A percentile compares a stretch with the other conserved stretches of the same genome.
Conservation (phyloP, 2,113 vertebrate species). For the Excalfactoria chinensis region DNA sequence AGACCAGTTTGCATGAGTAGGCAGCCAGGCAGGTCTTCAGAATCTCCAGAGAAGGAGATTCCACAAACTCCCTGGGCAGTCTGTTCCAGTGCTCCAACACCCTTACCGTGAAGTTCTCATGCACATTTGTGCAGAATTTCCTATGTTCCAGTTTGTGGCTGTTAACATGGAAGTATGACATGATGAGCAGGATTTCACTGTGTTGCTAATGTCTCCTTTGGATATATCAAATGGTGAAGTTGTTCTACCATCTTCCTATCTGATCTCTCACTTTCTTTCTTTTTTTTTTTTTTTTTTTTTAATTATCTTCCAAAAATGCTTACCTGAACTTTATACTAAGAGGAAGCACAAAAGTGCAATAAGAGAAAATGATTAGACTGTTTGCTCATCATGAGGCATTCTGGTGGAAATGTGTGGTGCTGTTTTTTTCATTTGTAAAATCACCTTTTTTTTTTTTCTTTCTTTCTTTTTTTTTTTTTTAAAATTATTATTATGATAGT, state of each 20-base stretch:
- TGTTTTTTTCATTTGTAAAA: background rate
- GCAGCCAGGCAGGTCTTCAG: too few relatives aligned
- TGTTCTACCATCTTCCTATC: background rate
- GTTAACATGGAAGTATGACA: background rate
- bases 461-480: too few relatives aligned
- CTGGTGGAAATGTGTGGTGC: fast-evolving
- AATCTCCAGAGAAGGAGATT: too few relatives aligned
- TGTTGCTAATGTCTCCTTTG: background rate
- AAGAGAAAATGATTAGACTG: background rate
- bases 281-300: background rate
- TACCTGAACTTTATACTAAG: background rate
- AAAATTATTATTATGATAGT: background rate
- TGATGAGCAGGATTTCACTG: background rate
- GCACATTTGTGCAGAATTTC: too few relatives aligned
- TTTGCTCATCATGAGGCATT: background rate
- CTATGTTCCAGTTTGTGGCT: too few relatives aligned
- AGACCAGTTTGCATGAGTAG: too few relatives aligned
- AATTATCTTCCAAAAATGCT: background rate
- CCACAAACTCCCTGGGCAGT: too few relatives aligned
- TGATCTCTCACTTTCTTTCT: background rate
- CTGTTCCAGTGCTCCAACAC: too few relatives aligned
- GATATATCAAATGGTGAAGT: background rate
- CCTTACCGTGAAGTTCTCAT: too few relatives aligned
- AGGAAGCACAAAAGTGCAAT: background rate
- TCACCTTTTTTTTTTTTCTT: background rate